Evolutionary conservation across 2,113 vertebrate species (phyloP).

Genomic region (Mormoops blainvillei): DNA sequence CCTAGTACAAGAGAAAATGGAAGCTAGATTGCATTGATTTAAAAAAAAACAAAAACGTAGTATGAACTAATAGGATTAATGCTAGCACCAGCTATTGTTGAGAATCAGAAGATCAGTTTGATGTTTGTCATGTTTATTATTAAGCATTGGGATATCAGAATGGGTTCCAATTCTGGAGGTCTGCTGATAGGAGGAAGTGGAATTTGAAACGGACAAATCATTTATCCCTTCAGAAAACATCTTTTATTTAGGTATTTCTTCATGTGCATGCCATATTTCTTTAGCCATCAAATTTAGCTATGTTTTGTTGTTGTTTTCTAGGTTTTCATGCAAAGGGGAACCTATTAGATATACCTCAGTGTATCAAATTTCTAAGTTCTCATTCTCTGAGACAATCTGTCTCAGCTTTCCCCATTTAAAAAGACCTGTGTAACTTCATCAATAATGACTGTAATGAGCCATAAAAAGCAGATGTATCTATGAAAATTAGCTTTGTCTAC

Average conservation of each 20-base stretch:
- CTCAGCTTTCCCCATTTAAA: not conserved
- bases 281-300: not conserved
- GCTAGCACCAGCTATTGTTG: slow-evolving; percentile 55
- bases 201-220: not conserved
- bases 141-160: slow-evolving; percentile 43
- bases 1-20: slow-evolving; percentile 69
- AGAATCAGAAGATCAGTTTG: slow-evolving; percentile 68
- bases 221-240: not conserved
- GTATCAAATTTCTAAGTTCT: not conserved
- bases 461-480: not conserved
- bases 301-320: not conserved
- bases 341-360: not conserved
- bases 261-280: not conserved
- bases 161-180: not conserved
- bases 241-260: not conserved
- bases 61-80: slow-evolving; percentile 69
- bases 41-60: slow-evolving; percentile 12
- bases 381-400: not conserved
- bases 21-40: slow-evolving; percentile 54
- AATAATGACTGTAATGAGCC: not conserved
- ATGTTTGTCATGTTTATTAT: slow-evolving; percentile 52
- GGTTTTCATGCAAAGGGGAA: not conserved
- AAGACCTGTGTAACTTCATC: not conserved
- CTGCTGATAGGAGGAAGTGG: not conserved
- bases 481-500: not conserved